Evolutionary conservation across 1,140 invertebrate species (phyloP), one percentile per base, ranked within the genome.

Genomic region (Drosophila santomea): DNA sequence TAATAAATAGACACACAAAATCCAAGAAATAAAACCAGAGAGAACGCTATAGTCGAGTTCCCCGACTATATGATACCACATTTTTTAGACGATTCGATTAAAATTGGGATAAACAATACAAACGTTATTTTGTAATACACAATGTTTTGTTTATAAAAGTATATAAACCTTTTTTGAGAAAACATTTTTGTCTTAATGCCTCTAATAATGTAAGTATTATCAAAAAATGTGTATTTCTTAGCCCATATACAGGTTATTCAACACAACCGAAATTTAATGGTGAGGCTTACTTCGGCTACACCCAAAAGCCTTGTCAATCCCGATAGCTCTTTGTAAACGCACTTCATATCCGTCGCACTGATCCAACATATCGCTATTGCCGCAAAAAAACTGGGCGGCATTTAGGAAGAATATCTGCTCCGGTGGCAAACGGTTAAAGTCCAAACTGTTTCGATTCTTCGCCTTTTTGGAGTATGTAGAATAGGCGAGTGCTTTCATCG

Each of bases 321-420:
- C 72, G 2, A n/a, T n/a, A 14, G 75, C 45, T 39, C 80, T 60
- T 17, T 36, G 59, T 3, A 91, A 25, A 6, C 83, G 88, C 8
- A n/a, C n/a, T n/a, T n/a, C n/a, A n/a, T n/a, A n/a, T n/a, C n/a
- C n/a, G n/a, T n/a, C n/a, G n/a, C n/a, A n/a, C n/a, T n/a, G n/a
- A n/a, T n/a, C n/a, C n/a, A n/a, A n/a, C 0, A 5, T 1, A 3
- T 14, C 17, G 8, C n/a, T 15, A 28, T 59, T 17, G 4, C 80
- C 78, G 25, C 89, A 91, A 23, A 91, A 90, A 47, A 88, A 88
- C 28, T 90, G 89, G 0, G 83, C 88, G 44, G 82, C 12, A 45
- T 85, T 91, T 0, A 90, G 52, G 20, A 91, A 91, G 47, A 91
- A 91, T 0, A 91, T 28, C 20, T 88, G 50, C 45, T 69, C 58